phyloP scores from a whole-genome alignment of 2,797 vertebrate species.

The Catostomus latipinnis region DNA sequence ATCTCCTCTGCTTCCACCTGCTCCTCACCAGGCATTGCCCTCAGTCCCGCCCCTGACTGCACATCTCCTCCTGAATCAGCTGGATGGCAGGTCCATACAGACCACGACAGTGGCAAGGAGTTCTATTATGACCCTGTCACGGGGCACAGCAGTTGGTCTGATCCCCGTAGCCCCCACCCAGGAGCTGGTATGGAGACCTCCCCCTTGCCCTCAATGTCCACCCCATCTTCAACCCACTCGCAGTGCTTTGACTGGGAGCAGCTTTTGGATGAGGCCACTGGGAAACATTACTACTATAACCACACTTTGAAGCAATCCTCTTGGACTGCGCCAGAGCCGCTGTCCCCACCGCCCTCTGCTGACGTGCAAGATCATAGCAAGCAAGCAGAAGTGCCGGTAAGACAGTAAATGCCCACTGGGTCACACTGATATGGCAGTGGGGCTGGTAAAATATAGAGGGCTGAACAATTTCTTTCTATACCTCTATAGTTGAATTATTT shows the following conservation, averaged over 20 bases:
- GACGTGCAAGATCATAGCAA: slow-evolving; percentile 21
- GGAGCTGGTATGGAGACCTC: slow-evolving; percentile 52
- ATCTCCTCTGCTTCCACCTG: slow-evolving; percentile 29
- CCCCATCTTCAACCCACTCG: slow-evolving; percentile 59
- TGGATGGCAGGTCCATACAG: slow-evolving; percentile 85
- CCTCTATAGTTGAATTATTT: neutral
- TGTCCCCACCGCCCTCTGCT: slow-evolving; percentile 37
- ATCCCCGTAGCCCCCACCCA: slow-evolving; percentile 68
- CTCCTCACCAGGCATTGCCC: slow-evolving; percentile 19
- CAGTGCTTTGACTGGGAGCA: slow-evolving; percentile 78
- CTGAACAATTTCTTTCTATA: no score
- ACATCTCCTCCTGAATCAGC: slow-evolving; percentile 34
- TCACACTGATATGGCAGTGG: no score
- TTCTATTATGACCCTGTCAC: slow-evolving; percentile 85
- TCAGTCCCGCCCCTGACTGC: slow-evolving; percentile 58
- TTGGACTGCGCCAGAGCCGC: slow-evolving; percentile 75
- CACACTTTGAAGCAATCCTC: slow-evolving; percentile 78
- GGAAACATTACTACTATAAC: slow-evolving; percentile 85
- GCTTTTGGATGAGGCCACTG: slow-evolving; percentile 80
- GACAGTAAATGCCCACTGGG: neutral
- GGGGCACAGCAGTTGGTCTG: slow-evolving; percentile 84
- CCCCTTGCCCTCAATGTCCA: slow-evolving; percentile 53
- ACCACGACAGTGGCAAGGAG: slow-evolving; percentile 76
- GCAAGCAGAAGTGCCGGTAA: slow-evolving; percentile 73
- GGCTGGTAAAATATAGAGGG: no score